Evolutionary conservation across 2,888 invertebrate genomes (phyloP).

Genomic region (Thymelicus sylvestris): DNA sequence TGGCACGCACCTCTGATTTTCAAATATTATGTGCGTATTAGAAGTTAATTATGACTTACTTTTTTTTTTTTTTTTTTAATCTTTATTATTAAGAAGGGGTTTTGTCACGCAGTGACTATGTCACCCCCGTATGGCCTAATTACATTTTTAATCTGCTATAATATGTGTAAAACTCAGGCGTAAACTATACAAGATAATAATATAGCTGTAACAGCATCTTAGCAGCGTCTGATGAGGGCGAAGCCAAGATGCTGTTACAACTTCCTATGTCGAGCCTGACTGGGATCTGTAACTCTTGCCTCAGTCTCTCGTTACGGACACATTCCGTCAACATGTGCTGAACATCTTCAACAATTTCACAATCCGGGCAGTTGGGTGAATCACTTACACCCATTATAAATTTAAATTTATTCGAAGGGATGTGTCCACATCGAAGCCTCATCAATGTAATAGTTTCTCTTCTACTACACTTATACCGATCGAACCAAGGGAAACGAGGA

Average conservation of each 20-base stretch:
- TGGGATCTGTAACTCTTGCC: neutral
- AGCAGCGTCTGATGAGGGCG: neutral
- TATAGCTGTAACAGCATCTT: neutral
- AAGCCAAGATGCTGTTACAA: conserved; percentile 2
- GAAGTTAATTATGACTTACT: too few relatives aligned
- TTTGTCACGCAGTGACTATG: conserved; percentile 3
- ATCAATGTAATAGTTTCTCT: neutral
- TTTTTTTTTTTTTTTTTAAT: neutral
- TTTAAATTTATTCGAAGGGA: conserved; percentile 19
- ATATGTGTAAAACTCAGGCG: too few relatives aligned
- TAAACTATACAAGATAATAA: too few relatives aligned
- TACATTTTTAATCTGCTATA: neutral
- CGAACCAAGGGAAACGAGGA: conserved; percentile 16
- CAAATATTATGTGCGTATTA: too few relatives aligned
- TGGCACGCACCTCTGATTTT: too few relatives aligned
- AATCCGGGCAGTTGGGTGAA: neutral
- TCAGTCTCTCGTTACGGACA: neutral
- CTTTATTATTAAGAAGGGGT: neutral
- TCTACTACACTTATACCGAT: neutral
- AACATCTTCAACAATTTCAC: neutral
- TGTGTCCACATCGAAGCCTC: conserved; percentile 11
- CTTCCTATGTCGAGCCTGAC: neutral
- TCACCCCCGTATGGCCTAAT: neutral
- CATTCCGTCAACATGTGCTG: conserved; percentile 8
- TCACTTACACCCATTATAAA: neutral